A percentile compares a stretch with the other conserved stretches of the same genome.
Conservation (phyloP, 2,113 vertebrate species). For the Haemorhous mexicanus region DNA sequence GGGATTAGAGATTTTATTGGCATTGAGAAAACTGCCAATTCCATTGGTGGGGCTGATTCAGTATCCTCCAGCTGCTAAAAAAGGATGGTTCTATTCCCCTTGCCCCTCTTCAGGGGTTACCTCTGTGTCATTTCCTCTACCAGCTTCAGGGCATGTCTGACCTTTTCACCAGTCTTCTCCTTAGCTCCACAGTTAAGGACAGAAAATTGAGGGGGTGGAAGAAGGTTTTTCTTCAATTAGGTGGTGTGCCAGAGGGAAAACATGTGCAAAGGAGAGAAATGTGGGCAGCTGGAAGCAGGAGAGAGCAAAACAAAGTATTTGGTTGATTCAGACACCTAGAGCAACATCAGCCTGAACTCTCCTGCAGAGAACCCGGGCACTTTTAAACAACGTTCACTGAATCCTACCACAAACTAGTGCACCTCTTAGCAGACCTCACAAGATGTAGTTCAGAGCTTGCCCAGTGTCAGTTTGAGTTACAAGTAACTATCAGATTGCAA, state of each 20-base stretch:
- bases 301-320: neutral
- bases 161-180: neutral
- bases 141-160: neutral
- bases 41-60: neutral
- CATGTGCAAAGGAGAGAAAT: neutral
- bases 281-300: neutral
- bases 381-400: fast-evolving
- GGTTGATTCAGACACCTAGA: neutral
- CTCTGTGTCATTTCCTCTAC: neutral
- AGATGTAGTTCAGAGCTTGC: neutral
- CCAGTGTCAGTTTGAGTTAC: neutral
- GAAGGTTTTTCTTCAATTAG: neutral
- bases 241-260: neutral
- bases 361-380: fast-evolving
- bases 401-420: neutral
- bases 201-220: neutral
- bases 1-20: neutral
- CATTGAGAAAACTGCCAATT: neutral
- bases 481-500: neutral
- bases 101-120: neutral
- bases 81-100: neutral
- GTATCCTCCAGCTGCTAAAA: neutral
- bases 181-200: neutral
- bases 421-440: neutral
- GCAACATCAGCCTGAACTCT: neutral